Percentiles rank a stretch among this genome's conserved stretches.
These are phyloP conservation scores for Sardina pilchardus DNA, from an alignment of 2,113 vertebrate species.

Conservation along the genomic window DNA sequence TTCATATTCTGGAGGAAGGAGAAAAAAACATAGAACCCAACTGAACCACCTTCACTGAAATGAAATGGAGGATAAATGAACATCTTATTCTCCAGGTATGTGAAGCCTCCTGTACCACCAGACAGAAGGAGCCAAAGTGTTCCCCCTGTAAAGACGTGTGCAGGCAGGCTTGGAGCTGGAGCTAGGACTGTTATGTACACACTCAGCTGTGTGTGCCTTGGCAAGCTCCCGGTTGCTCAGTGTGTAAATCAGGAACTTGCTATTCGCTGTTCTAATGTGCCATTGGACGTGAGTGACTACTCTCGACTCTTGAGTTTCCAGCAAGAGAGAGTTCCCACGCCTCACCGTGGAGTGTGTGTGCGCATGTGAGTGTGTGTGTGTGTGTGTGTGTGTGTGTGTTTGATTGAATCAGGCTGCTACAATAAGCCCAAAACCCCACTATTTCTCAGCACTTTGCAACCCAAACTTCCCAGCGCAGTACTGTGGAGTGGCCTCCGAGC, in stretches of 20 bases:
- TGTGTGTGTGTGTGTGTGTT: too few species aligned
- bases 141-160: neutral
- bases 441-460: too few species aligned
- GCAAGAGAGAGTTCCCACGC: neutral
- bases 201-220: neutral
- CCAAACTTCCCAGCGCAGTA: too few species aligned
- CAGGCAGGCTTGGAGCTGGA: neutral
- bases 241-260: neutral
- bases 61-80: neutral
- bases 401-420: too few species aligned
- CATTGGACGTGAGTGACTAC: neutral
- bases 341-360: neutral
- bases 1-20: neutral
- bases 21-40: neutral
- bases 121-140: neutral
- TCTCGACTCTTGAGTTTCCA: neutral
- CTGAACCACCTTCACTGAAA: neutral
- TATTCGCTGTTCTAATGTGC: neutral
- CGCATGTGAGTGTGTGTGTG: too few species aligned
- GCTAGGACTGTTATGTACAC: neutral
- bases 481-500: too few species aligned
- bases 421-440: too few species aligned
- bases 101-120: neutral
- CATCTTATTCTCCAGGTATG: neutral
- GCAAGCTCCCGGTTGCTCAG: neutral